Conservation (phyloP, 2,888 invertebrate genomes). For the Hoplodrina ambigua region DNA sequence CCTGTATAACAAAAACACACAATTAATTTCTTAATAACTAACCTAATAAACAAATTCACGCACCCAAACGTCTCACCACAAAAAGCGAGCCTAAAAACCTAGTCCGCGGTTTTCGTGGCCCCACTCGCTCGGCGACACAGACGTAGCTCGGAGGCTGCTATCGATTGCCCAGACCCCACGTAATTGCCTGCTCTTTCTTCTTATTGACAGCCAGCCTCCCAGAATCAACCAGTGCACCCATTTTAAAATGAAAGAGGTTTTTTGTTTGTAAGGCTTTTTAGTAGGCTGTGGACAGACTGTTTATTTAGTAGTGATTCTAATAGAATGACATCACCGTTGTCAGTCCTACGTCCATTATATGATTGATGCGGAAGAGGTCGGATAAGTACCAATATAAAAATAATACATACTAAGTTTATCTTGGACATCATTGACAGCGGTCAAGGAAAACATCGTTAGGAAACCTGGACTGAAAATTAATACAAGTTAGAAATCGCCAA, state of each 20-base stretch:
- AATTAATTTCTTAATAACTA: no score
- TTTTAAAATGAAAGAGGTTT: conserved; percentile 62
- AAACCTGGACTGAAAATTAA: no score
- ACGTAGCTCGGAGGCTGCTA: conserved; percentile 72
- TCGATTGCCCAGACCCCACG: conserved; percentile 75
- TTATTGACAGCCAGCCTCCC: conserved; percentile 78
- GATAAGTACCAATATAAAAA: no score
- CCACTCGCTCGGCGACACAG: conserved; percentile 62
- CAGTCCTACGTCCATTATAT: no score
- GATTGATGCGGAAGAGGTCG: no score
- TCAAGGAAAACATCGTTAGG: no score
- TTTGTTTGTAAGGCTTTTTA: conserved; percentile 31
- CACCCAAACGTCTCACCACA: conserved; percentile 7
- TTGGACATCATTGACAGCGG: no score
- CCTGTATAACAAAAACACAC: no score
- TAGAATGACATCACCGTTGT: no score
- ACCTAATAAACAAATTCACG: neutral
- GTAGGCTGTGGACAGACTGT: neutral
- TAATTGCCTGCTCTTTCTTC: conserved; percentile 83
- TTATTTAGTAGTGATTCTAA: neutral
- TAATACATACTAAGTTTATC: no score
- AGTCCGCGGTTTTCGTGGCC: conserved; percentile 54
- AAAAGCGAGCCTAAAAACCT: conserved; percentile 13
- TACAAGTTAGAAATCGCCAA: no score
- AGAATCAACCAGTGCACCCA: conserved; percentile 66